Conservation (phyloP, 1,140 invertebrate genomes). For the Eupristina koningsbergeri region DNA sequence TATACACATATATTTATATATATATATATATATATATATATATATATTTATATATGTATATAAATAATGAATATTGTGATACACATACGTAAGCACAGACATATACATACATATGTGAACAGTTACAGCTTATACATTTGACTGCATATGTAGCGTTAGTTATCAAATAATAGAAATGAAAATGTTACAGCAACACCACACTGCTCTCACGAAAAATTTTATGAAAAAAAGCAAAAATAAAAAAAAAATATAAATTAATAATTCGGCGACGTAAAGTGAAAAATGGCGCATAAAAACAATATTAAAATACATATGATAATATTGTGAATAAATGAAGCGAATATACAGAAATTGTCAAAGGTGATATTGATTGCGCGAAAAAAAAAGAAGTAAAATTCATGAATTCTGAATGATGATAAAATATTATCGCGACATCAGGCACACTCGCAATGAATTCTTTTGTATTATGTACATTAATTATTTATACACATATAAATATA, state of each 20-base stretch:
- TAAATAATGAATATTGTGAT: conserved; percentile 56
- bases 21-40: conserved; percentile 49
- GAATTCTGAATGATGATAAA: conserved; percentile 41
- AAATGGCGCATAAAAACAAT: conserved; percentile 41
- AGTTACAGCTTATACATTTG: conserved; percentile 44
- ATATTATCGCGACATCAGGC: conserved; percentile 41
- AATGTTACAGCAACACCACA: conserved; percentile 67
- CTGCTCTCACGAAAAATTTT: conserved; percentile 60
- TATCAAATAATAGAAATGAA: conserved; percentile 53
- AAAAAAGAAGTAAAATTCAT: conserved; percentile 31
- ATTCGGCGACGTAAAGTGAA: conserved; percentile 34
- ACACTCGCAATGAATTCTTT: conserved; percentile 30
- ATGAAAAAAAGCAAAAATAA: conserved; percentile 46
- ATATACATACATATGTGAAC: conserved; percentile 57
- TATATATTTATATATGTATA: conserved; percentile 33
- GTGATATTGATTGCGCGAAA: conserved; percentile 44
- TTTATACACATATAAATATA: too few species aligned
- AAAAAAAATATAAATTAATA: conserved; percentile 6
- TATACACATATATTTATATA: too few species aligned
- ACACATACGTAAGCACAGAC: conserved; percentile 55
- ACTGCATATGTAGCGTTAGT: conserved; percentile 60
- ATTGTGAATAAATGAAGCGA: conserved; percentile 46
- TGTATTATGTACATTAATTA: conserved; percentile 51
- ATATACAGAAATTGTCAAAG: conserved; percentile 31
- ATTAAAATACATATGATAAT: conserved; percentile 21